Evolutionary conservation across 2,797 vertebrate species (phyloP).

Genomic region (Danio aesculapii): DNA sequence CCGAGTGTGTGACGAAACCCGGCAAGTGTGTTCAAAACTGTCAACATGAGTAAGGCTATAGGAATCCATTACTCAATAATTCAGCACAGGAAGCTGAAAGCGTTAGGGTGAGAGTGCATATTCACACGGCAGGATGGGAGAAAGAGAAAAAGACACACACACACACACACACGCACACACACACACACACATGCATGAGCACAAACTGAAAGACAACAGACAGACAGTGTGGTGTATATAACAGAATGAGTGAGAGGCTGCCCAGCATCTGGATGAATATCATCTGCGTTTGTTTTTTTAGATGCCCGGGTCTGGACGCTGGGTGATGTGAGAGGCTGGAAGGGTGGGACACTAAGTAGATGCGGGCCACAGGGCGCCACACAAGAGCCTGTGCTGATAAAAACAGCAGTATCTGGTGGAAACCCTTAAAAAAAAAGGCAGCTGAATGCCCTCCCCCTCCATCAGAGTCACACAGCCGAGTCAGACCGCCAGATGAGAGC

Average conservation of each 20-base stretch:
- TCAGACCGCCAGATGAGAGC: slow-evolving; percentile 55
- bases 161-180: slow-evolving; percentile 31
- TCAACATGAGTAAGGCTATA: slow-evolving; percentile 60
- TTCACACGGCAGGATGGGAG: slow-evolving; percentile 50
- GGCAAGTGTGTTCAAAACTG: slow-evolving; percentile 54
- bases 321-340: slow-evolving; percentile 38
- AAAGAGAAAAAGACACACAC: slow-evolving; percentile 49
- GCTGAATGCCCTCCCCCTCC: slow-evolving; percentile 52
- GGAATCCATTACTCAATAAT: slow-evolving; percentile 64
- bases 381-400: slow-evolving; percentile 56
- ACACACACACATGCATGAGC: slow-evolving; percentile 37
- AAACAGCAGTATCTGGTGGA: slow-evolving; percentile 55
- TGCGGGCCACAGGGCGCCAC: slow-evolving; percentile 48
- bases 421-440: slow-evolving; percentile 57
- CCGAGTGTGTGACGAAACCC: slow-evolving; percentile 27
- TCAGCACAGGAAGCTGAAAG: slow-evolving; percentile 59
- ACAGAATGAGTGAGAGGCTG: slow-evolving; percentile 40
- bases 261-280: slow-evolving; percentile 44
- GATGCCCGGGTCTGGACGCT: not conserved
- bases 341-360: slow-evolving; percentile 43
- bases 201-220: slow-evolving; percentile 51
- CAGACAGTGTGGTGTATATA: slow-evolving; percentile 48
- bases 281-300: not conserved
- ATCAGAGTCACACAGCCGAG: slow-evolving; percentile 52
- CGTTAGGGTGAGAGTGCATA: slow-evolving; percentile 50